These are phyloP conservation scores for Drosophila pachea DNA, from an alignment of 1,140 invertebrate genomes.

Conservation along the genomic window DNA sequence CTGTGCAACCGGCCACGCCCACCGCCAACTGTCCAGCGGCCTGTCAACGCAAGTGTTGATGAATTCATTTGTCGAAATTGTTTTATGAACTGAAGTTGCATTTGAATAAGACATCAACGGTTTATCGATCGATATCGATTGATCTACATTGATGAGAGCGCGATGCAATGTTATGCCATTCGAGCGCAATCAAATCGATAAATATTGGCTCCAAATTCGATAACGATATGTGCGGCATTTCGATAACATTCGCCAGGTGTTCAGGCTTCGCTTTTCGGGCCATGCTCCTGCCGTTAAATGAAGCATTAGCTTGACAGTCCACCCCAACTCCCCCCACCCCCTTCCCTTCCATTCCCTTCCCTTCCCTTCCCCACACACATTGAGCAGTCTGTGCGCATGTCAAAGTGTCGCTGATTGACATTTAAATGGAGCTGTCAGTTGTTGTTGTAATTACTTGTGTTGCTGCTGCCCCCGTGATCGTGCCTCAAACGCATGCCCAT, in stretches of 20 bases:
- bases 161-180: too few species aligned
- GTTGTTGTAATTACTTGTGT: constrained; percentile 22
- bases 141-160: too few species aligned
- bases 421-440: constrained; percentile 63
- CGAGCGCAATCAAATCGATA: too few species aligned
- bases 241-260: too few species aligned
- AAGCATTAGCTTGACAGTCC: background rate
- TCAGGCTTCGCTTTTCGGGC: too few species aligned
- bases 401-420: constrained; percentile 55
- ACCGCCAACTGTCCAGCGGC: background rate
- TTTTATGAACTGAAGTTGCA: constrained; percentile 56
- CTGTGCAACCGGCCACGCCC: constrained; percentile 32
- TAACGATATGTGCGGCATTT: background rate
- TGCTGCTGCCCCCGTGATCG: constrained; percentile 18
- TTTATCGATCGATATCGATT: too few species aligned
- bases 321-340: too few species aligned
- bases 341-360: background rate
- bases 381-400: constrained; percentile 28
- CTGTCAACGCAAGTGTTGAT: constrained; percentile 73
- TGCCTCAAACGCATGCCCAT: constrained; percentile 48
- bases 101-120: constrained; percentile 26
- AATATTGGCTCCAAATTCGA: background rate
- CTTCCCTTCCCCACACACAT: constrained; percentile 16
- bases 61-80: constrained; percentile 76
- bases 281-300: too few species aligned